Conservation (phyloP, 2,113 vertebrate genomes). For the Paradoxurus hermaphroditus region DNA sequence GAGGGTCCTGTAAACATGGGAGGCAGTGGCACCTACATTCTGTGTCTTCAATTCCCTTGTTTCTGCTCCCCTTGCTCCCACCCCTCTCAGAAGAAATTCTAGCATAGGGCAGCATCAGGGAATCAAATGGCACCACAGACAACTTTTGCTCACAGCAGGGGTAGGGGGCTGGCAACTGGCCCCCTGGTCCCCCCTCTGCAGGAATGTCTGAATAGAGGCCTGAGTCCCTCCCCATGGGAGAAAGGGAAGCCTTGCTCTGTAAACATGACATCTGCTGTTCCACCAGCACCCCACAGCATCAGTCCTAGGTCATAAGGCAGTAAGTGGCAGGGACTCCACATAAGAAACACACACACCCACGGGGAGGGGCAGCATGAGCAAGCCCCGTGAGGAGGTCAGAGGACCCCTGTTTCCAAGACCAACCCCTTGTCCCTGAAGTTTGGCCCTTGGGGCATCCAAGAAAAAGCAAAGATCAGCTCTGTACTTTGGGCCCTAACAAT, state of each 20-base stretch:
- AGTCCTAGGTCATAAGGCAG: slow-evolving; percentile 82
- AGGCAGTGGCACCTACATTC: slow-evolving; percentile 56
- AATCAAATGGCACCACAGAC: slow-evolving; percentile 50
- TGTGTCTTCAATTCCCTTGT: slow-evolving; percentile 32
- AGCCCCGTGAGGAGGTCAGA: background rate
- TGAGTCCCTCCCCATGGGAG: background rate
- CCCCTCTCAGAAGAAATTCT: background rate
- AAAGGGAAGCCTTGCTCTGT: slow-evolving; percentile 71
- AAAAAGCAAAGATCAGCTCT: slow-evolving; percentile 52
- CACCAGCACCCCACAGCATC: slow-evolving; percentile 61
- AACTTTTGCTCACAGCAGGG: background rate
- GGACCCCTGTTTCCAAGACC: slow-evolving; percentile 46
- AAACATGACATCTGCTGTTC: slow-evolving; percentile 78
- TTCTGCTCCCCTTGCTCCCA: slow-evolving; percentile 8
- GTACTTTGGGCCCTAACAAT: slow-evolving; percentile 32
- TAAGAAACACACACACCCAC: slow-evolving; percentile 29
- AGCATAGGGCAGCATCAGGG: background rate
- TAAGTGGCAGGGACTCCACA: slow-evolving; percentile 71
- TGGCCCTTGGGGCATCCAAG: slow-evolving; percentile 32
- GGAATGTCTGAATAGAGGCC: slow-evolving; percentile 56
- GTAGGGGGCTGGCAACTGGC: background rate
- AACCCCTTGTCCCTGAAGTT: slow-evolving; percentile 20
- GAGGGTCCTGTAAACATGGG: slow-evolving; percentile 60
- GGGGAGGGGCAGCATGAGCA: background rate
- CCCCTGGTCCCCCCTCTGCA: background rate